Conservation (phyloP, 1,140 invertebrate species). For the Coenobita brevimanus region DNA sequence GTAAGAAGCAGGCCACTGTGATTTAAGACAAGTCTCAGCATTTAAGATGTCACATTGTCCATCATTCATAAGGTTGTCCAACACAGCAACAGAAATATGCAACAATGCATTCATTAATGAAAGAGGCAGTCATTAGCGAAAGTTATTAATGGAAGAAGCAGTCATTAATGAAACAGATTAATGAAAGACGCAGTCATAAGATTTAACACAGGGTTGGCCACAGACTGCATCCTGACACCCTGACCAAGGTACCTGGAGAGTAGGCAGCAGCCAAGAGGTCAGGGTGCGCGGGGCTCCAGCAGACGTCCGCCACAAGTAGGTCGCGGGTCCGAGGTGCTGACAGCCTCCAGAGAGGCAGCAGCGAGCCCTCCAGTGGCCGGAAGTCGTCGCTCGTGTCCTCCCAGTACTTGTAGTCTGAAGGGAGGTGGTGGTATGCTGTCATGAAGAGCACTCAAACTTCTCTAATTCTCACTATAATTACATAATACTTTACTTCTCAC, state of each 20-base stretch:
- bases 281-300: slow-evolving; percentile 28
- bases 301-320: slow-evolving; percentile 11
- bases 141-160: no score
- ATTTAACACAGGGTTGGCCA: not conserved
- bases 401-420: slow-evolving; percentile 92
- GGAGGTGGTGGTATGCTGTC: no score
- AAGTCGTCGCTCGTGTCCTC: slow-evolving; percentile 96
- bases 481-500: no score
- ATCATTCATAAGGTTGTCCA: no score
- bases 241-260: not conserved
- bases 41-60: no score
- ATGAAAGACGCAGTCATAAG: not conserved
- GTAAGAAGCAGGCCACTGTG: no score
- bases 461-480: no score
- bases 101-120: no score
- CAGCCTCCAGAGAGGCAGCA: slow-evolving; percentile 72
- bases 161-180: slow-evolving; percentile 2
- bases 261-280: slow-evolving; percentile 40
- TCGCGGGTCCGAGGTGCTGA: not conserved
- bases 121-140: no score
- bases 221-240: not conserved
- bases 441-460: no score
- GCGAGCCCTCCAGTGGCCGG: slow-evolving; percentile 90
- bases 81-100: no score
- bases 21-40: no score